These are phyloP conservation scores for Enteromius afrohamiltoni DNA, from an alignment of 2,797 vertebrate genomes.

Conservation along the genomic window DNA sequence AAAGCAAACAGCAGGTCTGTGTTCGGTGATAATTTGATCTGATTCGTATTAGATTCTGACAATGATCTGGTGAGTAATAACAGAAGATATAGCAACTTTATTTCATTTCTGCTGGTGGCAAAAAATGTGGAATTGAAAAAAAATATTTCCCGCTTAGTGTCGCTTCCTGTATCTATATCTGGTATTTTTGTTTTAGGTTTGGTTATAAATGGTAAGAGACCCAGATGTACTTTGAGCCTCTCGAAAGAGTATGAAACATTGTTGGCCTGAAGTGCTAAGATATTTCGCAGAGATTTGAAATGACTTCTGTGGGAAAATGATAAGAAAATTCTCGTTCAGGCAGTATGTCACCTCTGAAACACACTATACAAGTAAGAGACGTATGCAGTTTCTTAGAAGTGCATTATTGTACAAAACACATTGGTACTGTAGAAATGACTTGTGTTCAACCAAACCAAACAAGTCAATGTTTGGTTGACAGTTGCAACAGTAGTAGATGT, in stretches of 20 bases:
- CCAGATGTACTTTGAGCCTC: neutral
- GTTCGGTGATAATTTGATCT: neutral
- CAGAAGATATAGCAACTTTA: slow-evolving; percentile 9
- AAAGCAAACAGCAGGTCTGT: neutral
- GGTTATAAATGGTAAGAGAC: slow-evolving; percentile 23
- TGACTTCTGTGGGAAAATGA: slow-evolving; percentile 16
- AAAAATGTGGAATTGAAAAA: slow-evolving; percentile 32
- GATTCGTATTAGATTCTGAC: neutral
- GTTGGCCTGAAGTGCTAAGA: slow-evolving; percentile 37
- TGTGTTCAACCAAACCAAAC: neutral
- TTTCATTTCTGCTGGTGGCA: slow-evolving; percentile 27
- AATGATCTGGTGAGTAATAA: slow-evolving; percentile 29
- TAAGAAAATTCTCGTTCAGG: neutral
- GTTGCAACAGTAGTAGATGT: neutral
- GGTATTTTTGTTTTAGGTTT: slow-evolving; percentile 10
- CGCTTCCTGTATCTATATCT: slow-evolving; percentile 42
- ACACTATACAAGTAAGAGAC: neutral
- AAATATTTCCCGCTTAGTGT: slow-evolving; percentile 18
- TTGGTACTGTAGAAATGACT: neutral
- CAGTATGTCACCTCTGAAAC: neutral
- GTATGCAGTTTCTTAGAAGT: neutral
- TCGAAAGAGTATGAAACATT: slow-evolving; percentile 7
- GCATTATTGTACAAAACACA: neutral
- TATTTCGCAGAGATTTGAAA: slow-evolving; percentile 34
- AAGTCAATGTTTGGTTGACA: neutral